Evolutionary conservation across 2,888 invertebrate species (phyloP), one percentile per base, ranked within the genome.

Genomic region (Desoria tigrina): DNA sequence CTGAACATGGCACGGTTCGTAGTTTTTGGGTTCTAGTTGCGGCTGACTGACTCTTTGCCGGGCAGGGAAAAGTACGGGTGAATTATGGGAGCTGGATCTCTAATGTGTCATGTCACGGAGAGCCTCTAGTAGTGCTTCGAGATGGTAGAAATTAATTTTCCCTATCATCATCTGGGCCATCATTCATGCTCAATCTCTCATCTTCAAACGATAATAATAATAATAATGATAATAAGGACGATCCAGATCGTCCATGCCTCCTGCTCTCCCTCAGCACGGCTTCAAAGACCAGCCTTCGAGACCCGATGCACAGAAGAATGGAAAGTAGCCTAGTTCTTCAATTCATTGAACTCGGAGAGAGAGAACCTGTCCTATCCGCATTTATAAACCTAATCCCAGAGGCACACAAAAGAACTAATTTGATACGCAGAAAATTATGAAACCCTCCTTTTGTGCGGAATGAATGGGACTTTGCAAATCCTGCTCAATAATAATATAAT

Each of bases 141-240:
- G 53, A 61, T 64, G 61, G 57, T 53, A 37, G 53, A 68, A 68
- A 68, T 67, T 67, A 67, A 67, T 67, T 67, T 67, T 39, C 27
- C 49, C 63, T 64, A 67, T 63, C 67, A 63, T 68, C 67, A 68
- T 64, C 64, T 26, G 50, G 51, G 57, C 64, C 61, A 68, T 68
- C 67, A 64, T 58, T 68, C 67, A 68, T 68, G 58, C 53, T 56
- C 64, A 68, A 67, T 67, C 67, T 60, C 61, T 59, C 63, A 67
- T 63, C 63, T 61, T 50, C 42, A 28, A 56, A 56, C 49, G 60
- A 58, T 57, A 57, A 61, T 63, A 45, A 53, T 50, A 54, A 45
- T 16, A 39, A 39, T 39, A 16, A 16, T 11, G 39, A 16, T 11
- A 16, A 39, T 39, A 16, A 11, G 16, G 16, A 39, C 39, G 9